Evolutionary conservation across 1,140 invertebrate species (phyloP), one percentile per base, ranked within the genome.

Genomic region (Mercenaria mercenaria): DNA sequence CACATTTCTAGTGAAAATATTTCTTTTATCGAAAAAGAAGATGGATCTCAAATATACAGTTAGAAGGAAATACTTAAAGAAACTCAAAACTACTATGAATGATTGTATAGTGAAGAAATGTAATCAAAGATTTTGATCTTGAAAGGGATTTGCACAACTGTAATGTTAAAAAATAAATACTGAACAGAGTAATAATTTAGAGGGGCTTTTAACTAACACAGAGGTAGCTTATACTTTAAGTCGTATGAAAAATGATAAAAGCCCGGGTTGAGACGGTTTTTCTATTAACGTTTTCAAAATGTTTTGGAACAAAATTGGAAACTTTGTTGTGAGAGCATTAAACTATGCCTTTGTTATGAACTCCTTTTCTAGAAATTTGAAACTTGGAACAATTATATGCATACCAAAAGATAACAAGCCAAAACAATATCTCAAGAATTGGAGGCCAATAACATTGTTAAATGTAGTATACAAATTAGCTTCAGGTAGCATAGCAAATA

Each of bases 211-310:
- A 13, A 29, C 59, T 29, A n/a, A 67, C 26, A n/a, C 39, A 23
- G 80, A 83, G 67, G 23, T 61, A 1, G 8, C 29, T 39, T 29
- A 8, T 20, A 43, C 61, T 1, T n/a, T 83, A 23, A 59, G 76
- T 47, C 56, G 77, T 32, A 87, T 77, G 84, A 77, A 76, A 77
- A 87, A 87, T 76, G 39, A 76, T 29, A 4, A 52, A 77, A 41
- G 29, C 26, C 69, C 84, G 0, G 84, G 52, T 15, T 59, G 15
- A 41, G 50, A 34, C 6, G 69, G 84, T 32, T 88, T 69, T 64
- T 41, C 15, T 20, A 32, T 18, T 39, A 10, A 41, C 26, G 8
- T 83, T 69, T 83, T 47, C 23, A 88, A 88, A 56, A 23, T 81
- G 1, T 88, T 88, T 72, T 88, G 76, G 86, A 80, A 23, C 6